Evolutionary conservation across 2,113 vertebrate species (phyloP), one percentile per base, ranked within the genome.

Genomic region (Psilopsiagon aymara): DNA sequence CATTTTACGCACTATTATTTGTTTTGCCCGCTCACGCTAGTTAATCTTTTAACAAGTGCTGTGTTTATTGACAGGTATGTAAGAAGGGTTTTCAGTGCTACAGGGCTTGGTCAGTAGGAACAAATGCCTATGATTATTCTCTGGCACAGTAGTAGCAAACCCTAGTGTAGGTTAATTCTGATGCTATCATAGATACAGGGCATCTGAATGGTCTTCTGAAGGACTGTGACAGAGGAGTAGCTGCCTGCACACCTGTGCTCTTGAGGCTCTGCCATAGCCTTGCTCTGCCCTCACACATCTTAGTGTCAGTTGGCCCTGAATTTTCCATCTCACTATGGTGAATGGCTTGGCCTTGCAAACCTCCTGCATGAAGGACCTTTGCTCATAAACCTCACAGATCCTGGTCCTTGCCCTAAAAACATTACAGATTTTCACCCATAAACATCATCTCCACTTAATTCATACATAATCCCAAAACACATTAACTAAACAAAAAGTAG

Each of bases 1-100:
- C 8, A 46, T 67, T 87, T 82, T 37, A 68, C 82, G 41, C 51
- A 37, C 21, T 75, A 10, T 53, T 52, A 69, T 37, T 82, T 49
- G 20, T 75, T 87, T 80, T 74, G 33, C 44, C 52, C 0, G 0
- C 3, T 9, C 27, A 41, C 0, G 0, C 28, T 82, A 29, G 10
- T 14, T 11, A 20, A 62, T 64, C 44, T 79, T 89, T 13, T 67
- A 29, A 51, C 23, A 73, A 93, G 24, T 14, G 25, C 16, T n/a
- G 15, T 66, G 24, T 66, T 81, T 76, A 35, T 60, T 88, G 46
- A 67, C 19, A 80, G 31, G 37, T 28, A 14, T 37, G 24, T 76
- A 33, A 80, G 41, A 59, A 59, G 25, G 13, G 13, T 8, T 84
- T 68, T 43, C 37, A 39, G 51, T 49, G 57, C 59, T 71, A 13